These are phyloP conservation scores for Tenebrio molitor DNA, from an alignment of 1,140 invertebrate genomes.

Conservation along the genomic window DNA sequence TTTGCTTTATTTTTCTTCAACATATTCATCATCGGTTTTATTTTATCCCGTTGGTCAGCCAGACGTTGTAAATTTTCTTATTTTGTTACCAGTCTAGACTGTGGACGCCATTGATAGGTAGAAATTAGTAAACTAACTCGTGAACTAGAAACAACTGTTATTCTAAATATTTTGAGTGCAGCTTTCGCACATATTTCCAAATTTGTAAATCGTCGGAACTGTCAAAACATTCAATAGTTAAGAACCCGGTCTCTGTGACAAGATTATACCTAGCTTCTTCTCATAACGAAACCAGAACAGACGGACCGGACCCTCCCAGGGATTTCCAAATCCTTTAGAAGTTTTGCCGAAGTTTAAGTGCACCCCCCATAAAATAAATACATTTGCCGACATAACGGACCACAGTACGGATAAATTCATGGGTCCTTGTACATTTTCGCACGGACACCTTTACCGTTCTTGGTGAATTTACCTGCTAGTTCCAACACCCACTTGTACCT, in stretches of 20 bases:
- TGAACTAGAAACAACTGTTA: too few species aligned
- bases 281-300: too few species aligned
- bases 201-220: not conserved
- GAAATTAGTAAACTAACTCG: too few species aligned
- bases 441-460: constrained; percentile 9
- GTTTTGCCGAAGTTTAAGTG: constrained; percentile 23
- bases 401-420: not conserved
- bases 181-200: not conserved
- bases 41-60: constrained; percentile 22
- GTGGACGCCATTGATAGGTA: constrained; percentile 2
- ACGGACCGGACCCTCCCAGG: not conserved
- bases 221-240: not conserved
- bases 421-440: constrained; percentile 3
- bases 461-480: too few species aligned
- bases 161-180: too few species aligned
- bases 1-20: constrained; percentile 37
- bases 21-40: constrained; percentile 39
- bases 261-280: too few species aligned
- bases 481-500: too few species aligned
- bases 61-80: constrained; percentile 24
- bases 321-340: constrained; percentile 18
- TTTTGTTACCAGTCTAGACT: constrained; percentile 1
- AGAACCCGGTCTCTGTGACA: not conserved
- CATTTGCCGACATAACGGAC: constrained; percentile 16
- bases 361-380: constrained; percentile 31